Evolutionary conservation across 2,113 vertebrate genomes (phyloP), one percentile per base, ranked within the genome.

Genomic region (Coptodon rendalli): DNA sequence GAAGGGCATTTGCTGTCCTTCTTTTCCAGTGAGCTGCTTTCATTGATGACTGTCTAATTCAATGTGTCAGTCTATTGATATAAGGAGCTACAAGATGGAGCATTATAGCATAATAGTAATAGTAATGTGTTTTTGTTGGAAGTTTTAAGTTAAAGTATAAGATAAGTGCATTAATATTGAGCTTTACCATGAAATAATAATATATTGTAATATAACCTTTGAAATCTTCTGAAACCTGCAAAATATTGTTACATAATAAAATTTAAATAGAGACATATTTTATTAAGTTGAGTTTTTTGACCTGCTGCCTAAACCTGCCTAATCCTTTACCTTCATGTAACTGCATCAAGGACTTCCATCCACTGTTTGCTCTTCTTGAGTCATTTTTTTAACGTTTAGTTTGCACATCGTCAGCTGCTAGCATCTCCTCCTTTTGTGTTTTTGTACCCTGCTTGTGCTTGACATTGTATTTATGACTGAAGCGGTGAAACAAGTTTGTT

Each of bases 51-150:
- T 76, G 43, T 24, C 22, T 12, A 24, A 24, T 54, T 22, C 9
- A 11, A 1, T n/a, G 10, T 76, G 24, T 76, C 9, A 2, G 24
- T 76, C 16, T 17, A 29, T 50, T 76, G 43, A 27, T 29, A 48
- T 27, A 48, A 76, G 14, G 24, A 16, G 71, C 40, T 27, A 45
- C 0, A 10, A 0, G 40, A 45, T 0, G 3, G 40, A 76, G 71
- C 71, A 76, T 48, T 76, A 29, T 1, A 76, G 16, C 10, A 29
- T 31, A 29, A 29, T 76, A 48, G 9, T 12, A n/a, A 36, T 38
- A n/a, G 40, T 29, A 50, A 48, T 76, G 71, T 76, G 43, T 29
- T 50, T 76, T 76, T 17, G 6, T 7, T 29, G 6, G 24, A 68
- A 5, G 36, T 24, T 40, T 71, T 43, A 40, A 24, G 36, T 71